Conservation (phyloP, 64 coral and sea anemone species). For the Montipora foliosa region DNA sequence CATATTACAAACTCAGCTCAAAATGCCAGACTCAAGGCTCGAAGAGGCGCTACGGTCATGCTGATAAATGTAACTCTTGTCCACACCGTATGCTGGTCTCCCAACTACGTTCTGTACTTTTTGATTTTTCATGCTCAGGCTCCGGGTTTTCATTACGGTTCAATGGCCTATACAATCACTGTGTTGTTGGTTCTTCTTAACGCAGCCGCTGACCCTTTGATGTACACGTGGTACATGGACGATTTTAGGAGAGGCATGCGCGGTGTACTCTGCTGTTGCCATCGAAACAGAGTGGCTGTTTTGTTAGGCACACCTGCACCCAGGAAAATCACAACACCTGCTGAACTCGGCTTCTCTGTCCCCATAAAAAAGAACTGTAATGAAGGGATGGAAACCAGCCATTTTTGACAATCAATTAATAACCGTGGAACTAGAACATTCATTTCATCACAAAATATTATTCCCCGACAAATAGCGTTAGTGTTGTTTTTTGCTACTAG, state of each 20-base stretch:
- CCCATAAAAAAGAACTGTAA: not conserved
- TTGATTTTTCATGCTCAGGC: constrained; percentile 33
- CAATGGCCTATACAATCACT: constrained; percentile 60
- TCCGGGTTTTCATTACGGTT: constrained; percentile 59
- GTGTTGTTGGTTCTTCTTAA: constrained; percentile 75
- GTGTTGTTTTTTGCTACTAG: too few species aligned
- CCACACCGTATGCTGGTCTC: constrained; percentile 67
- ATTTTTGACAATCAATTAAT: not conserved
- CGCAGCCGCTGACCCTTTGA: constrained; percentile 57
- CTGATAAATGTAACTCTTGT: constrained; percentile 42
- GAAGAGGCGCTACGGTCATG: constrained; percentile 56
- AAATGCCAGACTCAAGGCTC: constrained; percentile 38
- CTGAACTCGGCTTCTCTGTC: not conserved
- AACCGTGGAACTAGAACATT: not conserved
- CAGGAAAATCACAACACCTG: not conserved
- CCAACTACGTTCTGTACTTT: constrained; percentile 71
- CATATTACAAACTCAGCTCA: constrained; percentile 34
- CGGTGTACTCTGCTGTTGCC: constrained; percentile 22
- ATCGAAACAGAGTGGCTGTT: constrained; percentile 4
- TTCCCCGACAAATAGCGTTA: too few species aligned
- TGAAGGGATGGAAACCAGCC: not conserved
- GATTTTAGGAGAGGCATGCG: constrained; percentile 34
- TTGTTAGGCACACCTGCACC: not conserved
- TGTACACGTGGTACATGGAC: constrained; percentile 67
- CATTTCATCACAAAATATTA: too few species aligned